These are phyloP conservation scores for Caenorhabditis drosophilae DNA, from an alignment of 2,888 invertebrate species.

Conservation along the genomic window DNA sequence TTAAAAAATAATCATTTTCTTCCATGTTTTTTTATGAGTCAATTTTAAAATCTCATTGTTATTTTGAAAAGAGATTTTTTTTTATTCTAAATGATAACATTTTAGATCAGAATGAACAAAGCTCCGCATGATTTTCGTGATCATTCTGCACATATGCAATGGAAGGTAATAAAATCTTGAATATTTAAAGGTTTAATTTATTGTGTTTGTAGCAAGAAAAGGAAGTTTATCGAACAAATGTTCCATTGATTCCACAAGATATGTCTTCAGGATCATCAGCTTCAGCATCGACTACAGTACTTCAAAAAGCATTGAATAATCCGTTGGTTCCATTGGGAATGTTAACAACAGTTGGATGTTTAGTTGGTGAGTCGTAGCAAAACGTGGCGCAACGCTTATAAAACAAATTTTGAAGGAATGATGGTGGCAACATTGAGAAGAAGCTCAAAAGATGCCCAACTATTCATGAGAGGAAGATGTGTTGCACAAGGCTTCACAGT, in stretches of 20 bases:
- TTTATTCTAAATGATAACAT: too few species aligned
- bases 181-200: too few species aligned
- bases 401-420: conserved; percentile 47
- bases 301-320: conserved; percentile 53
- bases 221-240: conserved; percentile 32
- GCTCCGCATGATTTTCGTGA: conserved; percentile 56
- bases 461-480: conserved; percentile 59
- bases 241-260: conserved; percentile 59
- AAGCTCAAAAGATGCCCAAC: conserved; percentile 52
- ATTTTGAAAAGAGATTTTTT: not conserved
- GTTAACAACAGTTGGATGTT: conserved; percentile 57
- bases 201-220: conserved; percentile 40
- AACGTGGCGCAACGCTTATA: not conserved
- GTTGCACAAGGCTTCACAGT: conserved; percentile 59
- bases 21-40: too few species aligned
- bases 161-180: too few species aligned
- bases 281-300: conserved; percentile 25
- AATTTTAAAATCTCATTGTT: too few species aligned
- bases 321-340: conserved; percentile 63
- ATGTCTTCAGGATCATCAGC: conserved; percentile 42
- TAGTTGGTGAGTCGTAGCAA: conserved; percentile 45
- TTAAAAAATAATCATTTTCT: too few species aligned
- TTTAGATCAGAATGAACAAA: conserved; percentile 21
- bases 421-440: conserved; percentile 51
- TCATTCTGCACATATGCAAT: conserved; percentile 55